phyloP scores from a whole-genome alignment of 2,888 invertebrate species.

The Lepas anatifera region DNA sequence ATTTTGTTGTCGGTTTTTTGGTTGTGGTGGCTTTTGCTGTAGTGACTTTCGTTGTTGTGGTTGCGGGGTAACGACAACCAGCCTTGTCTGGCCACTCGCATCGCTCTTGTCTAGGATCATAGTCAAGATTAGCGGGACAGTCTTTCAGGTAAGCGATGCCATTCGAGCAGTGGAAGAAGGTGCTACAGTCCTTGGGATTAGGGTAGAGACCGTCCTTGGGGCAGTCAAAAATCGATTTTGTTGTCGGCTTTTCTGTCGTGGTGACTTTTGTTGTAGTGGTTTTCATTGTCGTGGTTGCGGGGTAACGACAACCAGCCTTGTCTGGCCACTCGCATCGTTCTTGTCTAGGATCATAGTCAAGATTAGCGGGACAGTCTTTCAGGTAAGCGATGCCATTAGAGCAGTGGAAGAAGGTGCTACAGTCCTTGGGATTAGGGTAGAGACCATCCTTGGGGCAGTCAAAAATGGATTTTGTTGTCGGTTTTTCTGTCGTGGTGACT shows the following conservation, averaged over 20 bases:
- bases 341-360: neutral
- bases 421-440: conserved; percentile 19
- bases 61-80: neutral
- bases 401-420: too few species aligned
- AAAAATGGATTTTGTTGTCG: neutral
- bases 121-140: neutral
- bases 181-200: too few species aligned
- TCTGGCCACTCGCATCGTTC: neutral
- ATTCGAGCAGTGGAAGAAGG: too few species aligned
- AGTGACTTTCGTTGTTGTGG: neutral
- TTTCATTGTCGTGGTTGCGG: too few species aligned
- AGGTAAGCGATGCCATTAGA: neutral
- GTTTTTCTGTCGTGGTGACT: neutral
- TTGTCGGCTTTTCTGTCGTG: too few species aligned
- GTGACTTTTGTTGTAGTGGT: too few species aligned
- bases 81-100: neutral
- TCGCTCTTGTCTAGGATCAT: neutral
- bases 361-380: neutral
- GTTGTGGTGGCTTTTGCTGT: neutral
- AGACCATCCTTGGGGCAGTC: conserved; percentile 18
- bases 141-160: neutral
- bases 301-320: neutral
- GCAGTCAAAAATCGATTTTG: too few species aligned
- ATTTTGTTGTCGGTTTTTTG: too few species aligned
- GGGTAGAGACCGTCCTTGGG: too few species aligned